A percentile compares a stretch with the other conserved stretches of the same genome.
Evolutionary conservation across 2,113 vertebrate species (phyloP).

Genomic region (Hemiscyllium ocellatum): DNA sequence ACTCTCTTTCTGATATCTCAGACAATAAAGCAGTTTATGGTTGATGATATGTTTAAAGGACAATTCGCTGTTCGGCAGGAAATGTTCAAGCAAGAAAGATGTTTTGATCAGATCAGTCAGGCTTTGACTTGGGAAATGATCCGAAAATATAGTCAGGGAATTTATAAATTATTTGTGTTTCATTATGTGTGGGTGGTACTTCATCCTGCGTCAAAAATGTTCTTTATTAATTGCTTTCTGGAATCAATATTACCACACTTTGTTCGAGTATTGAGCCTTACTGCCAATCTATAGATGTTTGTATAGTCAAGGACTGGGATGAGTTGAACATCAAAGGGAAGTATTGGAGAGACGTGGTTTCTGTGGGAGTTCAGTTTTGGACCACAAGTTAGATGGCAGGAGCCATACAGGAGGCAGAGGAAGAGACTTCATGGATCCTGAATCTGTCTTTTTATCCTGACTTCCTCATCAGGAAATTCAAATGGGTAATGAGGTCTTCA

Average conservation of each 20-base stretch:
- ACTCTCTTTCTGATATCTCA: neutral
- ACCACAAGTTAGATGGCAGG: too few species aligned
- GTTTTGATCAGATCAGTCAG: slow-evolving; percentile 29
- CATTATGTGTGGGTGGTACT: neutral
- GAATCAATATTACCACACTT: neutral
- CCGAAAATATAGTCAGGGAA: neutral
- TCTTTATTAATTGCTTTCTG: neutral
- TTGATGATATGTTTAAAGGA: neutral
- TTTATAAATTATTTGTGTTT: neutral
- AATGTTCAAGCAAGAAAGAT: neutral
- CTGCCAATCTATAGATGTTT: neutral
- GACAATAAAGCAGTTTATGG: neutral
- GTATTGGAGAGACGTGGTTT: neutral
- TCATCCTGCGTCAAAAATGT: slow-evolving; percentile 16
- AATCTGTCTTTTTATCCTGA: neutral
- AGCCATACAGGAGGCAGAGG: neutral
- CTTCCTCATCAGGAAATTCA: neutral
- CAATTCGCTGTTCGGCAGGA: neutral
- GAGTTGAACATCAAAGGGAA: neutral
- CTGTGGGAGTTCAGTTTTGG: neutral
- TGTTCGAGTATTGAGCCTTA: neutral
- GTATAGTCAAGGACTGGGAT: too few species aligned
- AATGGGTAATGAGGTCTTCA: neutral
- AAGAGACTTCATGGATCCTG: neutral
- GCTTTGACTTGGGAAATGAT: neutral